Evolutionary conservation across 2,888 invertebrate genomes (phyloP).

Genomic region (Colostygia pectinataria): DNA sequence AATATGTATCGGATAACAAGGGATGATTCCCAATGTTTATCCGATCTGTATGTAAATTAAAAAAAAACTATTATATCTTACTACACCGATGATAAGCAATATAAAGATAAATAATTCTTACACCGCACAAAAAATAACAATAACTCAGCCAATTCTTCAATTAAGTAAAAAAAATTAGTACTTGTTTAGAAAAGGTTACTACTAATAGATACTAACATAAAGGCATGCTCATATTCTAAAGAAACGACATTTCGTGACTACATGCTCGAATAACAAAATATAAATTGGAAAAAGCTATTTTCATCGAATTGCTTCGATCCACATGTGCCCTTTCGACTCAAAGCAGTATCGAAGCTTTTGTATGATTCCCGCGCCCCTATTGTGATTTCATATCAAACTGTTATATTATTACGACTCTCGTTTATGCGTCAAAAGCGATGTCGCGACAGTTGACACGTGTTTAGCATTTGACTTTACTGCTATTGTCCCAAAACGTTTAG

Average conservation of each 20-base stretch:
- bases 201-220: no score
- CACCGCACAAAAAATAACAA: no score
- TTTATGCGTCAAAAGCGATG: constrained; percentile 68
- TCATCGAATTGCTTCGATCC: constrained; percentile 15
- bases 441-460: constrained; percentile 77
- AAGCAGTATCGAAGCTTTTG: constrained; percentile 26
- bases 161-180: no score
- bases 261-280: constrained; percentile 6
- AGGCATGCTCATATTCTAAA: background rate
- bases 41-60: no score
- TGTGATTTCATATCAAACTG: constrained; percentile 65
- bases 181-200: no score
- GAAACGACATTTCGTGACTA: constrained; percentile 16
- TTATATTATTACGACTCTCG: constrained; percentile 70
- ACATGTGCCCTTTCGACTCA: constrained; percentile 20
- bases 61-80: no score
- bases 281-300: constrained; percentile 11
- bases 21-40: no score
- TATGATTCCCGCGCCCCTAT: constrained; percentile 46
- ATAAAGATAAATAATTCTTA: no score
- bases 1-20: no score
- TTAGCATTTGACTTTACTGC: constrained; percentile 74
- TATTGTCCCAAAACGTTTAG: constrained; percentile 67
- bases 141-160: no score
- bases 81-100: no score